Base-by-base conservation (phyloP, 92 coral and sea anemone species). In the Zoanthus sociatus region DNA sequence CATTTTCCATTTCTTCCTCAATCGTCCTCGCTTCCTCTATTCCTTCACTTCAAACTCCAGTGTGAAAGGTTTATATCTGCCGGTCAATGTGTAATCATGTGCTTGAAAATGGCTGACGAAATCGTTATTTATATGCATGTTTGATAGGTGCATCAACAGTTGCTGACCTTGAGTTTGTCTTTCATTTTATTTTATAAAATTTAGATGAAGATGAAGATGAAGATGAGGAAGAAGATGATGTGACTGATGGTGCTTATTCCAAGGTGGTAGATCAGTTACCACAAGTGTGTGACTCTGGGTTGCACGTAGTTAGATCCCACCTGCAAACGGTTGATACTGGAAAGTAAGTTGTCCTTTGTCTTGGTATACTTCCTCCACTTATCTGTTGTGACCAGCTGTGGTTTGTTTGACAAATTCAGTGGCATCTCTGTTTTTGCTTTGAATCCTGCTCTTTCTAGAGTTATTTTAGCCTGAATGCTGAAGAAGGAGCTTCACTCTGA, bases 161-260 rank as follows among this genome's bases (percentile, higher is more conserved):
- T 14, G 64, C 15, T 12, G 4, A 58, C 64, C 64, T 58, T 58
- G n/a, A 10, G n/a, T 58, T 58, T 13, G 0, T 63, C 0, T 63
- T 63, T 21, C 45, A 37, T 42, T 26, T 26, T 26, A 26, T 26
- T 7, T 77, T 20, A 12, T 53, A 12, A 11, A 61, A 37, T 66
- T 63, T 5, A 81, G 85, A 81, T 81, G 85, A 81, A 81, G 85
- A 81, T 32, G 85, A 81, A 32, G 85, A 81, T 46, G 85, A 81
- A 20, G 85, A 81, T 66, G 85, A 79, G 18, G 84, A 81, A 66
- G 85, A 81, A 6, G 85, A 81, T 66, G 85, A 81, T 47, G 20
- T 20, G 1, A 45, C 85, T 64, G 85, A 66, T 63, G 75, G 85
- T 66, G 45, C 74, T 64, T 66, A 81, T 12, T n/a, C 17, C 20